Conservation (phyloP, 2,113 vertebrate species). For the Eudyptes chrysolophus region DNA sequence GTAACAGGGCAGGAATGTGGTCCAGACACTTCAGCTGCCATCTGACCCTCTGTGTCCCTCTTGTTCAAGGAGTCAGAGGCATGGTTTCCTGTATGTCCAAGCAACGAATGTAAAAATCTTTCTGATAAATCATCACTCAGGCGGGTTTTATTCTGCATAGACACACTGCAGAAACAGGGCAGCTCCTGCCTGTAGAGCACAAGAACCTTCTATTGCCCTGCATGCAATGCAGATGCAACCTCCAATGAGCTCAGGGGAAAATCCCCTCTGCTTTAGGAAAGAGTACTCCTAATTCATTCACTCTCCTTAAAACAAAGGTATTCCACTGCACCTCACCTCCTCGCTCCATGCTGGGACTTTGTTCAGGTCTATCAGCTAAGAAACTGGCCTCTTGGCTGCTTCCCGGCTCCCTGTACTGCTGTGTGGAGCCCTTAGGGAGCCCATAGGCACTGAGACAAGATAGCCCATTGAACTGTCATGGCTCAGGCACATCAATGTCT, state of each 20-base stretch:
- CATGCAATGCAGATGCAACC: background rate
- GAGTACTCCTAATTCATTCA: background rate
- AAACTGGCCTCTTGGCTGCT: background rate
- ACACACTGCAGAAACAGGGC: background rate
- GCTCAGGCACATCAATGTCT: background rate
- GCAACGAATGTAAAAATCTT: background rate
- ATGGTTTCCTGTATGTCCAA: background rate
- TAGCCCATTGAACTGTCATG: background rate
- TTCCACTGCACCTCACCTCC: background rate
- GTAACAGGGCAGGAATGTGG: background rate
- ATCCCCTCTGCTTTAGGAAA: background rate
- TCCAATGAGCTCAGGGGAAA: background rate
- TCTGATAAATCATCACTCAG: background rate
- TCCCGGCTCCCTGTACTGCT: background rate
- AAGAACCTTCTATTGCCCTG: background rate
- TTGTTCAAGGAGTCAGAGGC: background rate
- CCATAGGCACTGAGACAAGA: background rate
- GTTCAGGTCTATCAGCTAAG: background rate
- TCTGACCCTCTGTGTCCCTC: background rate
- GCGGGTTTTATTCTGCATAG: background rate
- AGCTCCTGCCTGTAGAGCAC: background rate
- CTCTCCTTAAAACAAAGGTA: background rate
- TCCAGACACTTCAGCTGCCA: background rate
- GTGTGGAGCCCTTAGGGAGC: background rate
- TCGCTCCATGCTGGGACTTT: background rate